Evolutionary conservation across 2,797 vertebrate species (phyloP).

Genomic region (Acanthurus leucopareius): DNA sequence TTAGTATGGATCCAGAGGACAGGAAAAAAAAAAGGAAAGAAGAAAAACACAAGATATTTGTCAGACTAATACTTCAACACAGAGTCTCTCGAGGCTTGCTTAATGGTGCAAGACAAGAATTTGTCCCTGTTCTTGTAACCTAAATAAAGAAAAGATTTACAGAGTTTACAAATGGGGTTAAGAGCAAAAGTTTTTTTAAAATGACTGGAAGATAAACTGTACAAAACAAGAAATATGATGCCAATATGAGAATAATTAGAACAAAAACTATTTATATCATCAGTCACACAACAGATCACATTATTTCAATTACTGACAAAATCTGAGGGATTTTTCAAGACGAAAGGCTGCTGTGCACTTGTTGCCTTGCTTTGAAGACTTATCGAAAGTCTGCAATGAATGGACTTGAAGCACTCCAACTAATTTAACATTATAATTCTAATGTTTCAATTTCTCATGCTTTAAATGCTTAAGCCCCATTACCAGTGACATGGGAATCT

Average conservation of each 20-base stretch:
- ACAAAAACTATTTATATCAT: no score
- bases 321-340: not conserved
- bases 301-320: not conserved
- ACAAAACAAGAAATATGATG: not conserved
- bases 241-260: not conserved
- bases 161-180: not conserved
- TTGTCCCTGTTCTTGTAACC: not conserved
- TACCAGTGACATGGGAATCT: conserved; percentile 7
- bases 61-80: not conserved
- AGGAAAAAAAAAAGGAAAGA: conserved; percentile 4
- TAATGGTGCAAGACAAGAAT: not conserved
- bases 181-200: not conserved
- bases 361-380: not conserved
- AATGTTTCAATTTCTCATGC: conserved; percentile 27
- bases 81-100: not conserved
- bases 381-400: not conserved
- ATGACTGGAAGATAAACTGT: not conserved
- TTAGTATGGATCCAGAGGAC: conserved; percentile 6
- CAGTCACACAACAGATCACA: not conserved
- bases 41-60: not conserved
- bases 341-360: not conserved
- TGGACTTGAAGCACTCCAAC: conserved; percentile 17
- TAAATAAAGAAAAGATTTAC: not conserved
- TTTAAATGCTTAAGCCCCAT: conserved; percentile 20
- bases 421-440: conserved; percentile 7